phyloP scores from a whole-genome alignment of 2,888 invertebrate genomes.

The Podabrus alpinus region DNA sequence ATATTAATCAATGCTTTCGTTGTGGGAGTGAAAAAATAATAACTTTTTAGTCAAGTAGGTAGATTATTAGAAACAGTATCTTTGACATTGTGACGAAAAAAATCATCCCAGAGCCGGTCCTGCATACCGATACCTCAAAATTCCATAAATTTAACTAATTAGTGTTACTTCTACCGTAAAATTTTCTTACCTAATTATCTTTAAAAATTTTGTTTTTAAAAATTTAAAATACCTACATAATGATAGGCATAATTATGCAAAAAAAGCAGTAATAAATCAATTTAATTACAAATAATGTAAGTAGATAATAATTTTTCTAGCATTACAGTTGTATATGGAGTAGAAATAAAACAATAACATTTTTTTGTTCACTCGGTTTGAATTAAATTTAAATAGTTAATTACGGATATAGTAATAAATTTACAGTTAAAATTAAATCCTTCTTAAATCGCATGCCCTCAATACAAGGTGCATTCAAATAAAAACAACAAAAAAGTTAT shows the following conservation, averaged over 20 bases:
- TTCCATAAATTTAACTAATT: neutral
- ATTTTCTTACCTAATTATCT: neutral
- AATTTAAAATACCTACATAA: no score
- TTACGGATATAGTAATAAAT: neutral
- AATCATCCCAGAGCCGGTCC: neutral
- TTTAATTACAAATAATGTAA: neutral
- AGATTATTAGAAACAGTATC: no score
- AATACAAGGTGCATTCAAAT: neutral
- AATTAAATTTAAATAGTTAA: neutral
- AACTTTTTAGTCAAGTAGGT: neutral
- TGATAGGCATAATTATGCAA: no score
- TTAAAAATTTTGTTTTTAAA: neutral
- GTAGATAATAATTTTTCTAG: neutral
- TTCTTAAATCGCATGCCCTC: neutral
- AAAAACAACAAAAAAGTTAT: neutral
- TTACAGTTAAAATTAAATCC: neutral
- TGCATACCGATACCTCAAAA: neutral
- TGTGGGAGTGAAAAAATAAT: neutral
- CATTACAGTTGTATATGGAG: neutral
- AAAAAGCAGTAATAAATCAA: neutral
- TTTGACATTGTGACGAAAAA: no score
- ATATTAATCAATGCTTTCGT: neutral
- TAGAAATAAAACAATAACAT: neutral
- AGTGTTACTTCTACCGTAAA: neutral
- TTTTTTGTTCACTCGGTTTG: neutral